Evolutionary conservation across 2,113 vertebrate species (phyloP).

Genomic region (Naja naja): DNA sequence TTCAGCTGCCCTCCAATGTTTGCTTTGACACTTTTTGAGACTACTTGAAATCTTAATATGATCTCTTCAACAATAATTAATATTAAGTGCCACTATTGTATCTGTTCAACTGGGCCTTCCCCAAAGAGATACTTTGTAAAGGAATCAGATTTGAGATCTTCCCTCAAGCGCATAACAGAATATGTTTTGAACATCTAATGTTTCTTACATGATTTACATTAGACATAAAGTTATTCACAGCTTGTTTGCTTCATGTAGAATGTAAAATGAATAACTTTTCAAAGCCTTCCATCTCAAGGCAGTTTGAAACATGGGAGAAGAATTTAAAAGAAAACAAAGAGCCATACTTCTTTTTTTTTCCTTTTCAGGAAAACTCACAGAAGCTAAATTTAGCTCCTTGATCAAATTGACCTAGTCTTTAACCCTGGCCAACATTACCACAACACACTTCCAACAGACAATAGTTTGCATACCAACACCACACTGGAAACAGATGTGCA

Average conservation of each 20-base stretch:
- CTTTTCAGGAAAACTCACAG: conserved; percentile 81
- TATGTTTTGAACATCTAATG: neutral
- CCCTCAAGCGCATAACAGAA: neutral
- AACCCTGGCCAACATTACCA: conserved; percentile 83
- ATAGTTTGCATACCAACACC: conserved; percentile 82
- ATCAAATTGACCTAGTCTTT: conserved; percentile 87
- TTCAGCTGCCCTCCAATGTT: neutral
- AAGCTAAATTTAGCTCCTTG: conserved; percentile 88
- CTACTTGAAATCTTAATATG: neutral
- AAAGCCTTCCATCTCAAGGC: conserved; percentile 61
- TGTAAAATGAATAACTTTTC: conserved; percentile 58
- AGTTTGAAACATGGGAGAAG: conserved; percentile 75
- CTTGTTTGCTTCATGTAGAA: conserved; percentile 44
- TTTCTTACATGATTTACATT: neutral
- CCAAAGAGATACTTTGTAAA: neutral
- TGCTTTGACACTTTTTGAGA: neutral
- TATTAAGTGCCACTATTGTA: neutral
- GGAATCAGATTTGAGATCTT: neutral
- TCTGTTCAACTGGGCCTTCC: neutral
- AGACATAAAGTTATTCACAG: conserved; percentile 18
- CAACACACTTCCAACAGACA: conserved; percentile 84
- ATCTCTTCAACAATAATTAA: neutral
- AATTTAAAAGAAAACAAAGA: conserved; percentile 77
- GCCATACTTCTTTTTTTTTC: conserved; percentile 65
- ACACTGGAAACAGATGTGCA: conserved; percentile 82